These are phyloP conservation scores for Heliconius congener DNA, from an alignment of 1,140 invertebrate species.

Conservation along the genomic window DNA sequence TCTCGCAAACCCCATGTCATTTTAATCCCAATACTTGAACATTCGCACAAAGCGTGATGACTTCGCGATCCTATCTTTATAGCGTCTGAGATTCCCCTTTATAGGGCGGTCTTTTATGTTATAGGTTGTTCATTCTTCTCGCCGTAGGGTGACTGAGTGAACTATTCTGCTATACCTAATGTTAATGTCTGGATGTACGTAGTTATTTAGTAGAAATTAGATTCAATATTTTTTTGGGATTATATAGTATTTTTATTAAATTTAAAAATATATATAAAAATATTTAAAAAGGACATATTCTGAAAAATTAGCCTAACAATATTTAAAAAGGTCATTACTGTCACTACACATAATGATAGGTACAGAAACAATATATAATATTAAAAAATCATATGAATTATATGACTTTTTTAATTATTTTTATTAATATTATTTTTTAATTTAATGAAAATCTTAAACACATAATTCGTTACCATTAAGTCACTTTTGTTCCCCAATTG, in stretches of 20 bases:
- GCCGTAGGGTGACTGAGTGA: conserved; percentile 16
- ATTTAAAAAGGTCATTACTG: too few relatives aligned
- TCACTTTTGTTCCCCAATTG: too few relatives aligned
- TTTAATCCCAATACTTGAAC: conserved; percentile 21
- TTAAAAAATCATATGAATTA: too few relatives aligned
- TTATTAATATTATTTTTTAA: too few relatives aligned
- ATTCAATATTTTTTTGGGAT: background rate
- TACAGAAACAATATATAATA: too few relatives aligned
- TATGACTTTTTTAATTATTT: too few relatives aligned
- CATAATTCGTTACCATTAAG: too few relatives aligned
- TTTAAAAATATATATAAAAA: background rate
- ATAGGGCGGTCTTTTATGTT: conserved; percentile 15
- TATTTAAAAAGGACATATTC: too few relatives aligned
- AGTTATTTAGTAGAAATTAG: background rate
- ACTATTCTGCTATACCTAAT: background rate
- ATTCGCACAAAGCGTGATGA: conserved; percentile 26
- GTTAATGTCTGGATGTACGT: background rate
- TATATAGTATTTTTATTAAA: background rate
- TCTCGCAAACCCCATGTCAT: conserved; percentile 5
- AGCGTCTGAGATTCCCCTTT: conserved; percentile 18
- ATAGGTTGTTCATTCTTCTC: conserved; percentile 19
- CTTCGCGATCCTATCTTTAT: conserved; percentile 24
- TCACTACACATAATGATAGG: too few relatives aligned
- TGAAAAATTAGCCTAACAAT: too few relatives aligned
- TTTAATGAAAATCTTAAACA: too few relatives aligned